Evolutionary conservation across 2,113 vertebrate genomes (phyloP).

Genomic region (Martes martes): DNA sequence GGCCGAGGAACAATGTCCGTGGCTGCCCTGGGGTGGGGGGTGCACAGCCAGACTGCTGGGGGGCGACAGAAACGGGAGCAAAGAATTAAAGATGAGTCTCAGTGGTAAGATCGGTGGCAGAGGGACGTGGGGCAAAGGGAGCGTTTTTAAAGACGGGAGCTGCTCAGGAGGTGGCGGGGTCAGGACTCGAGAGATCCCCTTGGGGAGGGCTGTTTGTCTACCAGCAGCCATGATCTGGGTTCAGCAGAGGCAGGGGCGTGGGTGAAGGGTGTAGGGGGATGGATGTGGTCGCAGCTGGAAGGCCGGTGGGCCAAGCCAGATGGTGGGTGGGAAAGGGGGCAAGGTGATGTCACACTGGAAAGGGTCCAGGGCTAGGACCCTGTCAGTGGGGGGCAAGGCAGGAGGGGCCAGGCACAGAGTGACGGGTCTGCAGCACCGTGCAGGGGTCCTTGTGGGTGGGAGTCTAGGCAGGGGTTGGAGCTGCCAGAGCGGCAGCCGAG

Average conservation of each 20-base stretch:
- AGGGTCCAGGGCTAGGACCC: not conserved
- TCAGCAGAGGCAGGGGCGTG: not conserved
- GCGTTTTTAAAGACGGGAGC: not conserved
- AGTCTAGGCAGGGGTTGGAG: not conserved
- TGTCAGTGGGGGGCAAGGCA: not conserved
- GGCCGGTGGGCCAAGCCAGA: not conserved
- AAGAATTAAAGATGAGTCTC: not conserved
- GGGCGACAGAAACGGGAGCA: too few relatives aligned
- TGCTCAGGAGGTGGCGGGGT: not conserved
- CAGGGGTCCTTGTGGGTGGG: not conserved
- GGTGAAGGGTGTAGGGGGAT: not conserved
- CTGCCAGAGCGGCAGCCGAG: not conserved
- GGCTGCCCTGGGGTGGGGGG: rapidly evolving
- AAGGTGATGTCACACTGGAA: not conserved
- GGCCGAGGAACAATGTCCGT: not conserved
- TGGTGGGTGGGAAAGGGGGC: not conserved
- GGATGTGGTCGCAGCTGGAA: not conserved
- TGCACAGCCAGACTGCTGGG: not conserved
- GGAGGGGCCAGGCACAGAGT: not conserved
- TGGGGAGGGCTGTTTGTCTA: not conserved
- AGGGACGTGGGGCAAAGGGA: not conserved
- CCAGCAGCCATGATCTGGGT: not conserved
- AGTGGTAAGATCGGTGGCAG: not conserved
- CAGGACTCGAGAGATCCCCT: rapidly evolving
- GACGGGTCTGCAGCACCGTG: not conserved